Base-by-base conservation (phyloP, 2,113 vertebrate species). In the Rostratula benghalensis region DNA sequence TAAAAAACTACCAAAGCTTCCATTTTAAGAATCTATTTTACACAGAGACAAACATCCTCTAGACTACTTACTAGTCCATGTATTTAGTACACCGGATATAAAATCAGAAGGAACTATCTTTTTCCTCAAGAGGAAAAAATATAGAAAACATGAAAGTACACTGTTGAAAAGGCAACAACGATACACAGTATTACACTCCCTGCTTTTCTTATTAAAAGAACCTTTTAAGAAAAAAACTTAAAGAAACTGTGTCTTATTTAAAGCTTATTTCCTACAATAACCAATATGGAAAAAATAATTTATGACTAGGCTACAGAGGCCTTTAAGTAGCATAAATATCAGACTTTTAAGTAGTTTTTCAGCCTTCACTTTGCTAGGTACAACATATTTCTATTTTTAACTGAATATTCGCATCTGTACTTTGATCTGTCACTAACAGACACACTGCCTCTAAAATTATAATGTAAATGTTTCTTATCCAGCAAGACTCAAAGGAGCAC, bases 361-460 rank as follows among this genome's bases (percentile, higher is more conserved):
- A 84, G 25, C 24, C 48, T 70, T 86, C 4, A 2, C 12, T 63
- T 57, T 46, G 7, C 12, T 45, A 77, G 31, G 20, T 10, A 65
- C 1, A 23, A 69, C 1, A 23, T 8, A 6, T 24, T 31, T 57
- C 13, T 20, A 4, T 4, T 82, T 53, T 45, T 11, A 50, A 87
- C 53, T 6, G 0, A 73, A 7, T 1, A 73, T 25, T 2, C 68
- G 24, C 35, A 48, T 5, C 20, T 64, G 3, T 19, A 79, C 53
- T 69, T 83, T 27, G 41, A 16, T 24, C 19, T 35, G 35, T 43
- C 57, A 31, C 28, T 46, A 53, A 64, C 18, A 79, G n/a, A 41
- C 20, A 70, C 1, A 60, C 4, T 11, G 46, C 59, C 5, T 2
- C 27, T n/a, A 14, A 54, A 63, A 46, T 13, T 1, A 7, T 2